Conservation (phyloP, 1,140 invertebrate genomes). For the Danaus plexippus region DNA sequence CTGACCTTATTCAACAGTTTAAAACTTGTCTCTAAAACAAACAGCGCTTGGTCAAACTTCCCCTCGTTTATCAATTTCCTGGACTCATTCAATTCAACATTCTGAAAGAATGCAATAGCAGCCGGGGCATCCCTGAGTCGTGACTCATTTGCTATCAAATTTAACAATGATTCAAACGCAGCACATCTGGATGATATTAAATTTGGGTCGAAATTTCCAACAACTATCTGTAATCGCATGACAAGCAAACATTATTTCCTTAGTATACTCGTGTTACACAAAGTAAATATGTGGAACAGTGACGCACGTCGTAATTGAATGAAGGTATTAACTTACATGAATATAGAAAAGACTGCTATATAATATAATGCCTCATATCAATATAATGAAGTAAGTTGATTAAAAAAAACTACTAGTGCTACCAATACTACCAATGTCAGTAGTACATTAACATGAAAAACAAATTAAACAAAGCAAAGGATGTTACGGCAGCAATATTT, state of each 20-base stretch:
- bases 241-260: no score
- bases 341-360: no score
- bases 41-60: slow-evolving; percentile 76
- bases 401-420: no score
- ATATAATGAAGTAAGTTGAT: no score
- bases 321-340: no score
- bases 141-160: slow-evolving; percentile 73
- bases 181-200: slow-evolving; percentile 79
- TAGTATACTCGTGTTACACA: no score
- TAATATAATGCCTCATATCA: no score
- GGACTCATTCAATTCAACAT: slow-evolving; percentile 76
- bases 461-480: slow-evolving; percentile 16
- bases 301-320: no score
- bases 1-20: slow-evolving; percentile 79
- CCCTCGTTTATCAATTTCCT: slow-evolving; percentile 74
- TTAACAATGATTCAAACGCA: slow-evolving; percentile 80
- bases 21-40: slow-evolving; percentile 79
- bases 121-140: slow-evolving; percentile 74
- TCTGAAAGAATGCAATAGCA: slow-evolving; percentile 79
- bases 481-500: slow-evolving; percentile 12
- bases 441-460: slow-evolving; percentile 1
- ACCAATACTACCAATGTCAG: no score
- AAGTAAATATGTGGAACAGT: no score
- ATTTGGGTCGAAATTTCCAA: slow-evolving; percentile 83
- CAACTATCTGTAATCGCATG: slow-evolving; percentile 62